These are phyloP conservation scores for Xestia sexstrigata DNA, from an alignment of 2,888 invertebrate genomes.

Conservation along the genomic window DNA sequence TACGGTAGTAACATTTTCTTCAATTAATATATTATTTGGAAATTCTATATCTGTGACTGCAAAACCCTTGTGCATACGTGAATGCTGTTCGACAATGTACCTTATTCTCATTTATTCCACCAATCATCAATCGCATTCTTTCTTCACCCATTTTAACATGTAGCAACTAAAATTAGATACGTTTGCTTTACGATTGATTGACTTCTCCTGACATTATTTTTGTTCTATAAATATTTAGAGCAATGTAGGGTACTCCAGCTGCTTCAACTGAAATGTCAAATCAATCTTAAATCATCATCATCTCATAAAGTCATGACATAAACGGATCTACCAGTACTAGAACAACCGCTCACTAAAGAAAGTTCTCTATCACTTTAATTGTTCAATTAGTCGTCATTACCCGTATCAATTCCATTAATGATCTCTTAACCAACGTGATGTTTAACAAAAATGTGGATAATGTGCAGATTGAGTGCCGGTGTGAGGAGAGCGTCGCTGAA, in stretches of 20 bases:
- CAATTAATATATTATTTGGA: not conserved
- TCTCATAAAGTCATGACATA: not conserved
- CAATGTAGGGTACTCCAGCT: not conserved
- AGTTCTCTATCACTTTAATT: constrained; percentile 34
- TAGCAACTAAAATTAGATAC: too few relatives aligned
- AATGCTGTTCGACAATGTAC: not conserved
- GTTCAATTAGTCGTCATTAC: constrained; percentile 38
- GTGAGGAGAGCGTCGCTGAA: constrained; percentile 94
- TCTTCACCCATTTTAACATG: not conserved
- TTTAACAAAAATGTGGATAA: constrained; percentile 40
- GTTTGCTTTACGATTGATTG: not conserved
- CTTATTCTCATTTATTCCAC: too few relatives aligned
- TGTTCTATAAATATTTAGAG: not conserved
- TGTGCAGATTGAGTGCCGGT: constrained; percentile 93
- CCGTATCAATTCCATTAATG: constrained; percentile 31
- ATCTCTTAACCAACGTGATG: constrained; percentile 8
- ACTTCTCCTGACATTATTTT: not conserved
- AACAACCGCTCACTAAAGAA: constrained; percentile 21
- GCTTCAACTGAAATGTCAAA: not conserved
- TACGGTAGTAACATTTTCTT: not conserved
- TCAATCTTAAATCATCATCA: not conserved
- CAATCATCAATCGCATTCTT: too few relatives aligned
- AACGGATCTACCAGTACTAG: constrained; percentile 19
- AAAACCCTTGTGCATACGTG: not conserved
- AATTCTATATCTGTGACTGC: not conserved